Conservation (phyloP, 2,888 invertebrate genomes). For the Drosophila nigricruria region DNA sequence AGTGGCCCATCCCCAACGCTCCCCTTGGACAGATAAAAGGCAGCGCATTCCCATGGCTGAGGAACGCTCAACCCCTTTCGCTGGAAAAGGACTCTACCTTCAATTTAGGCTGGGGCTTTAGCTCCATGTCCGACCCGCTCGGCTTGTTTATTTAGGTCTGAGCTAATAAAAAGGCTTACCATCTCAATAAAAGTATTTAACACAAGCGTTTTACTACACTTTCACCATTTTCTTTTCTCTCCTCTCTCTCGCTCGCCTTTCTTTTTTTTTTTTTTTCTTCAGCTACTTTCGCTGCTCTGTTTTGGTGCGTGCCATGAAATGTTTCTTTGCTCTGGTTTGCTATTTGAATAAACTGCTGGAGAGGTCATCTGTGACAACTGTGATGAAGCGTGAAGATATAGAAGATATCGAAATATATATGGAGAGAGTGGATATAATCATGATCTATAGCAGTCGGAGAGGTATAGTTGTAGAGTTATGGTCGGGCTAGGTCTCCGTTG, state of each 20-base stretch:
- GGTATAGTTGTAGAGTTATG: background rate
- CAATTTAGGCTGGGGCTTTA: constrained; percentile 23
- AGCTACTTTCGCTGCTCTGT: constrained; percentile 7
- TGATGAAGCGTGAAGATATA: background rate
- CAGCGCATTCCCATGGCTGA: constrained; percentile 23
- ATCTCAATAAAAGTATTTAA: constrained; percentile 85
- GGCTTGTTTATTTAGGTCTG: constrained; percentile 80
- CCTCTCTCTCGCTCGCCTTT: constrained; percentile 2
- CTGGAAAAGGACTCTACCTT: background rate
- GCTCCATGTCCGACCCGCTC: constrained; percentile 51
- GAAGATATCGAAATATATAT: background rate
- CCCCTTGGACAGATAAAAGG: constrained; percentile 71
- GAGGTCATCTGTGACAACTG: background rate
- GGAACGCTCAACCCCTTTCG: constrained; percentile 29
- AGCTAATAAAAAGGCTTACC: constrained; percentile 84
- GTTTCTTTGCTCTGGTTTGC: constrained; percentile 57
- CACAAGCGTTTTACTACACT: constrained; percentile 84
- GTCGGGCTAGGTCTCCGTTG: background rate
- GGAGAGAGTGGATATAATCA: background rate
- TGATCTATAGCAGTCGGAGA: background rate
- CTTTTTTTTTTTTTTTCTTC: constrained; percentile 10
- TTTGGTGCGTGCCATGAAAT: constrained; percentile 50
- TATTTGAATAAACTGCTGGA: constrained; percentile 11
- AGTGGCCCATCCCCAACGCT: constrained; percentile 14
- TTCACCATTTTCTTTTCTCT: constrained; percentile 65